These are phyloP conservation scores for Pseudococcus longispinus DNA, from an alignment of 2,888 invertebrate species.

Conservation along the genomic window DNA sequence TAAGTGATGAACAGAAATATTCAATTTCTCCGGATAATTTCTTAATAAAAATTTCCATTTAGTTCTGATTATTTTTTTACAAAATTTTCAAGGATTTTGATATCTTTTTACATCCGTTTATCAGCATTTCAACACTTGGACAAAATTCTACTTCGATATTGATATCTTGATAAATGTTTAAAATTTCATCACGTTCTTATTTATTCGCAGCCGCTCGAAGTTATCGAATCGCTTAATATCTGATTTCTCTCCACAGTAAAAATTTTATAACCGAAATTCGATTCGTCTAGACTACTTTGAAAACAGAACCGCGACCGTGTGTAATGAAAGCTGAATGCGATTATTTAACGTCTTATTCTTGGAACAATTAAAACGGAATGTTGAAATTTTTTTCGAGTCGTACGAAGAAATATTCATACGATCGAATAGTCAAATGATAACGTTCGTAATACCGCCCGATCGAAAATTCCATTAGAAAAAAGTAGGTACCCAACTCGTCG, in stretches of 20 bases:
- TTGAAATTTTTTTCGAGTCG: background rate
- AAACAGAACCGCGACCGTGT: background rate
- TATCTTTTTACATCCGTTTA: background rate
- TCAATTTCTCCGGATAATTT: no score
- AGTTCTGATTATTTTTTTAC: no score
- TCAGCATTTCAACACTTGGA: background rate
- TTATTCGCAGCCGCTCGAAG: background rate
- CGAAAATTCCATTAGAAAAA: background rate
- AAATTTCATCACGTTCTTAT: background rate
- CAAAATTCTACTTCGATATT: background rate
- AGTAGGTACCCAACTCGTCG: background rate
- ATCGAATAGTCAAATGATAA: background rate
- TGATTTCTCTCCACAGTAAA: background rate
- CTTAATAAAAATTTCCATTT: no score
- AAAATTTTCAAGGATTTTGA: no score
- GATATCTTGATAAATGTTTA: background rate
- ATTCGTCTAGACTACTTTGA: background rate
- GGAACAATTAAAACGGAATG: background rate
- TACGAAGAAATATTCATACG: background rate
- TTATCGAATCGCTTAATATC: background rate
- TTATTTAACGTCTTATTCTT: background rate
- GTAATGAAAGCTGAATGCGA: background rate
- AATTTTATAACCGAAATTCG: background rate
- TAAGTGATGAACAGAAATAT: no score
- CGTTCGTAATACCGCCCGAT: background rate